Percentiles rank a stretch among this genome's conserved stretches.
These are phyloP conservation scores for Aspidapion aeneum DNA, from an alignment of 2,888 invertebrate genomes.

Conservation along the genomic window DNA sequence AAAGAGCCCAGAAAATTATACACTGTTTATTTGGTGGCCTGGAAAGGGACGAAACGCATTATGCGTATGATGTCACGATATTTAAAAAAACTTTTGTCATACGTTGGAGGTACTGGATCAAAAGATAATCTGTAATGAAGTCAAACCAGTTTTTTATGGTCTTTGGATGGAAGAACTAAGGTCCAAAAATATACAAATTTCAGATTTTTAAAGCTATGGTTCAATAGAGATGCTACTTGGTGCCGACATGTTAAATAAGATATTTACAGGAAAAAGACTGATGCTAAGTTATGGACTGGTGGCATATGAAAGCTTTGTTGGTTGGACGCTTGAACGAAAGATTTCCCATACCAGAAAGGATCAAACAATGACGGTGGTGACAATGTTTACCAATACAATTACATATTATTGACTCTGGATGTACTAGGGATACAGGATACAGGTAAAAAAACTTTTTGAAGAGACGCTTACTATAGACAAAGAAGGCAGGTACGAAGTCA, in stretches of 20 bases:
- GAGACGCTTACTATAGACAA: conserved; percentile 13
- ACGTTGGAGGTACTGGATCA: conserved; percentile 15
- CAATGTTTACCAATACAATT: neutral
- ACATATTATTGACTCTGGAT: neutral
- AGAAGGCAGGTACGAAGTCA: conserved; percentile 23
- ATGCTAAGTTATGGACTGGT: conserved; percentile 20
- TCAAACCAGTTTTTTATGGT: conserved; percentile 7
- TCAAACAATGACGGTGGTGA: neutral
- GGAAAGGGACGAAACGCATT: conserved; percentile 22
- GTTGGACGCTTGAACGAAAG: conserved; percentile 18
- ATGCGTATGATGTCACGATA: conserved; percentile 9
- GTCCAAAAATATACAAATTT: no score
- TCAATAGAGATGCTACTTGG: conserved; percentile 14
- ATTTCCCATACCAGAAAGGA: neutral
- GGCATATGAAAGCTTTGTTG: conserved; percentile 12
- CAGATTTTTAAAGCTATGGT: neutral
- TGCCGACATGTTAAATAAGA: conserved; percentile 14
- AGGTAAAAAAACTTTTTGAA: conserved; percentile 16
- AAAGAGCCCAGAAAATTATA: conserved; percentile 8
- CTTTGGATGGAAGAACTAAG: conserved; percentile 14
- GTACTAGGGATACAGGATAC: no score
- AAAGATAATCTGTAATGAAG: conserved; percentile 12
- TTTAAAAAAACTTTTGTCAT: neutral
- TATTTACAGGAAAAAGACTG: conserved; percentile 18
- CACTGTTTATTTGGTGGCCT: conserved; percentile 43